phyloP scores from a whole-genome alignment of 2,113 vertebrate species.

The Hippocampus guttulatus region DNA sequence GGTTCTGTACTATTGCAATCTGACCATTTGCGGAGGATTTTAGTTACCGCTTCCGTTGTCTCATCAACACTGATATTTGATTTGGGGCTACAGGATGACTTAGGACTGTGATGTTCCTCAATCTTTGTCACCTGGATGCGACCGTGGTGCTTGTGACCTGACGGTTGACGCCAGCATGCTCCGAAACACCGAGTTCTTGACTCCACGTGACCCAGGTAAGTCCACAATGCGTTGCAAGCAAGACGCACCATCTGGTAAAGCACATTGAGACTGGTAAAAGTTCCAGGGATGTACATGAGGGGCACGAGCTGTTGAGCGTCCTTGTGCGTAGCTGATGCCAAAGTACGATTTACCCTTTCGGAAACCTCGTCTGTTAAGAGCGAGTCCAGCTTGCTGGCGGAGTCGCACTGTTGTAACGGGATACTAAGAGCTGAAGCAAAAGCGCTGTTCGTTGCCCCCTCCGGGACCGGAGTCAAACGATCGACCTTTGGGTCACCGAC shows the following conservation, averaged over 20 bases:
- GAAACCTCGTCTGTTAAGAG: slow-evolving; percentile 1
- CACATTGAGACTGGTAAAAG: neutral
- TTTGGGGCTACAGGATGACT: neutral
- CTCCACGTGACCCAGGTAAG: neutral
- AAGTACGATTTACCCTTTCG: neutral
- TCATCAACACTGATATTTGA: neutral
- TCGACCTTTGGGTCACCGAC: neutral
- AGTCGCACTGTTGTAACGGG: neutral
- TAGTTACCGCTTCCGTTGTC: neutral
- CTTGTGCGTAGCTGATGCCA: neutral
- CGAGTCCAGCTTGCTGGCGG: neutral
- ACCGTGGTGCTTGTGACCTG: neutral
- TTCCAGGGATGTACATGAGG: neutral
- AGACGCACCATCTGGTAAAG: slow-evolving; percentile 6
- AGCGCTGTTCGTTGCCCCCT: neutral
- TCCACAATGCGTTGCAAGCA: neutral
- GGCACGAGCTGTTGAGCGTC: neutral
- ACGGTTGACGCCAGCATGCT: neutral
- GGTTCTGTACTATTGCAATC: neutral
- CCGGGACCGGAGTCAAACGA: neutral
- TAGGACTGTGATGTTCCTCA: neutral
- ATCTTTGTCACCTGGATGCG: neutral
- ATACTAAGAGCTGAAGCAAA: neutral
- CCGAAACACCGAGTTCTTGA: neutral
- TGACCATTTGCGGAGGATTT: slow-evolving; percentile 8